These are phyloP conservation scores for Brachylomia viminalis DNA, from an alignment of 2,888 invertebrate species.

Conservation along the genomic window DNA sequence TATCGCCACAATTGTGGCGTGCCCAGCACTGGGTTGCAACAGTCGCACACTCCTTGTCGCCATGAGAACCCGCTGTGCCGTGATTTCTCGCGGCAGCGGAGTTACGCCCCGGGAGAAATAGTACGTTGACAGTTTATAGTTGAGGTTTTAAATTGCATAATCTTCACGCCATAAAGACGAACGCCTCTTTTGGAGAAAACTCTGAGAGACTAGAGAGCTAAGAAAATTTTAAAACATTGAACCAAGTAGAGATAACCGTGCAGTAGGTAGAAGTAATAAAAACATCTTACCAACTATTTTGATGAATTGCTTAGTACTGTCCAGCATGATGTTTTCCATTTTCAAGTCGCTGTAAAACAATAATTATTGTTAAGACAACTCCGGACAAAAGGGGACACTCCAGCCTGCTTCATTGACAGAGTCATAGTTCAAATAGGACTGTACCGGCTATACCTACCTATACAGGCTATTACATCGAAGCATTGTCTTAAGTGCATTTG, in stretches of 20 bases:
- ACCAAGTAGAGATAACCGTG: background rate
- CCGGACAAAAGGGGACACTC: too few species aligned
- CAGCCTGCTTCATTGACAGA: background rate
- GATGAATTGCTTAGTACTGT: conserved; percentile 92
- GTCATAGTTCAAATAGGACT: too few species aligned
- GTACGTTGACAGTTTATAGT: background rate
- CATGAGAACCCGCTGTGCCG: too few species aligned
- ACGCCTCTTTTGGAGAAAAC: background rate
- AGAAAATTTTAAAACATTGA: background rate
- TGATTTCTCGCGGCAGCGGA: too few species aligned
- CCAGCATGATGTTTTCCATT: conserved; percentile 95
- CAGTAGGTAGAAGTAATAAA: background rate
- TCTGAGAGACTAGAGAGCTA: background rate
- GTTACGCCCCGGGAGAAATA: too few species aligned
- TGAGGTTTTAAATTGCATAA: background rate
- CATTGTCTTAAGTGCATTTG: too few species aligned
- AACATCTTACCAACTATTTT: conserved; percentile 92
- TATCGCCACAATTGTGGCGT: too few species aligned
- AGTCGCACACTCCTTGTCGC: too few species aligned
- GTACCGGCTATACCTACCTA: too few species aligned
- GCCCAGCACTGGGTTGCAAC: too few species aligned
- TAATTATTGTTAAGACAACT: background rate
- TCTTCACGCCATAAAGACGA: background rate
- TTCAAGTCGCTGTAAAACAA: conserved; percentile 92
- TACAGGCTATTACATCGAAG: too few species aligned